Percentiles rank a stretch among this genome's conserved stretches.
phyloP scores from a whole-genome alignment of 2,113 vertebrate species.

The Grammomys dolichurus region DNA sequence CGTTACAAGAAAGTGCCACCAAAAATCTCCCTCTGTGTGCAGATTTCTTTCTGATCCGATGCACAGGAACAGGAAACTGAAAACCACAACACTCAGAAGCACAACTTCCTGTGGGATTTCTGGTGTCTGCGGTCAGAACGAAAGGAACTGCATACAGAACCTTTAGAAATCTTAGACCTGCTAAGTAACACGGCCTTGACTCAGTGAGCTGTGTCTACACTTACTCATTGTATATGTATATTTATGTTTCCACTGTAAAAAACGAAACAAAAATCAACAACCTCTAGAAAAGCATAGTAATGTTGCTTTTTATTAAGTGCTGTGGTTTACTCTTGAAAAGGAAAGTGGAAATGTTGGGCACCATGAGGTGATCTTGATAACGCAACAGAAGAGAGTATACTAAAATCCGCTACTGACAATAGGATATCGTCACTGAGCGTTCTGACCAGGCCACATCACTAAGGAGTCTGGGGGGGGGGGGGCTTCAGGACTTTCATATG shows the following conservation, averaged over 20 bases:
- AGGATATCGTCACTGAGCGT: background rate
- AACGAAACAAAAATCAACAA: background rate
- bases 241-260: slow-evolving; percentile 9
- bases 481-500: slow-evolving; percentile 3
- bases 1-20: slow-evolving; percentile 50
- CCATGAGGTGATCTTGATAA: background rate
- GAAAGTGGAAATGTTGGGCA: slow-evolving; percentile 42
- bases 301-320: slow-evolving; percentile 25
- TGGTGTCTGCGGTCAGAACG: slow-evolving; percentile 80
- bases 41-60: slow-evolving; percentile 80
- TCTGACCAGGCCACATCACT: background rate
- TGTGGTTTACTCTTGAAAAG: background rate
- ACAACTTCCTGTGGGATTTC: slow-evolving; percentile 88
- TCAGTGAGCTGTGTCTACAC: background rate
- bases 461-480: background rate
- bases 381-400: background rate
- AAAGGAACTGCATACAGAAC: slow-evolving; percentile 24
- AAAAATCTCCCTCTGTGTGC: slow-evolving; percentile 44
- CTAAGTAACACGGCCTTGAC: slow-evolving; percentile 33
- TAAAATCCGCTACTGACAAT: background rate
- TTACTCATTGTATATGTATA: slow-evolving; percentile 26
- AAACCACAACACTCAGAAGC: slow-evolving; percentile 84
- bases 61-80: slow-evolving; percentile 84
- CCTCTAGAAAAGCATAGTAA: background rate
- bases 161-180: slow-evolving; percentile 27